Conservation (phyloP, 2,888 invertebrate species). For the Pristionchus maxplancki region DNA sequence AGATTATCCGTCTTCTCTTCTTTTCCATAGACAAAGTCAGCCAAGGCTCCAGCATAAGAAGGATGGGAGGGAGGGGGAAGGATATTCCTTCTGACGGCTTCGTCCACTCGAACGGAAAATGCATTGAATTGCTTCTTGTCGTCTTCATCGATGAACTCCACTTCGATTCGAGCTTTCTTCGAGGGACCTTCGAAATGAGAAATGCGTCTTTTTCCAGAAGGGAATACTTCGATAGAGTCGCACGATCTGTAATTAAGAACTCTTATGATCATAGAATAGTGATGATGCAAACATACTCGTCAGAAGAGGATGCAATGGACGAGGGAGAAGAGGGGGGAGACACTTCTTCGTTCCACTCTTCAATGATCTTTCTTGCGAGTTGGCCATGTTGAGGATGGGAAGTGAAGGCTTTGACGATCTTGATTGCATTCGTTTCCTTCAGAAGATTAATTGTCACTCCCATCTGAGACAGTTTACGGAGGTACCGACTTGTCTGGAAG, state of each 20-base stretch:
- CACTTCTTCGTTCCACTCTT: too few relatives aligned
- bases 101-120: neutral
- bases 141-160: neutral
- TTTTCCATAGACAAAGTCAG: neutral
- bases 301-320: neutral
- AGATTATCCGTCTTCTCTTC: too few relatives aligned
- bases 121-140: neutral
- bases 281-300: too few relatives aligned
- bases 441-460: neutral
- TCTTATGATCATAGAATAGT: too few relatives aligned
- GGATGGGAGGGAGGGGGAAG: too few relatives aligned
- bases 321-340: too few relatives aligned
- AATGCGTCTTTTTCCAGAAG: neutral
- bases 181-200: neutral
- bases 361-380: too few relatives aligned
- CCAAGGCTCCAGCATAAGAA: neutral
- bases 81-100: too few relatives aligned
- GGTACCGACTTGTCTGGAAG: neutral
- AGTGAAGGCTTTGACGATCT: too few relatives aligned
- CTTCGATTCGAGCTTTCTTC: neutral
- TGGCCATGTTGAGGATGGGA: too few relatives aligned
- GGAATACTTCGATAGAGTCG: too few relatives aligned
- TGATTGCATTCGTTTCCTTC: neutral
- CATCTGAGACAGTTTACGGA: neutral
- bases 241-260: neutral